These are phyloP conservation scores for Prochilodus magdalenae DNA, from an alignment of 2,113 vertebrate species.

Conservation along the genomic window DNA sequence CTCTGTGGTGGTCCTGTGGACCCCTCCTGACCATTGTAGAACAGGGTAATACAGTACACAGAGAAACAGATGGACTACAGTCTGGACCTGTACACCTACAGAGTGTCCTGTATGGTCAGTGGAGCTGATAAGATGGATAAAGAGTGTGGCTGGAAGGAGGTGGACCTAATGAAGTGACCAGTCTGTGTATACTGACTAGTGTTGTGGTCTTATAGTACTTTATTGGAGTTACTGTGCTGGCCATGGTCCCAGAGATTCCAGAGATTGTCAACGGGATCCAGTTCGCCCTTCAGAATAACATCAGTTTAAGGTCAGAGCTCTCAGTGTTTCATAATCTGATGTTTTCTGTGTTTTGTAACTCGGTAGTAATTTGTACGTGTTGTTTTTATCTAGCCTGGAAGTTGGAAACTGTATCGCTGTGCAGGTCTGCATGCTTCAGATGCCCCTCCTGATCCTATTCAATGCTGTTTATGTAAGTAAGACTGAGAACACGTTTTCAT, in stretches of 20 bases:
- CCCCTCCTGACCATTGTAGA: no score
- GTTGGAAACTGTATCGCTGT: constrained; percentile 89
- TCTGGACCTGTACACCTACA: no score
- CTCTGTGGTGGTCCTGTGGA: no score
- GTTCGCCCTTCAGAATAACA: constrained; percentile 90
- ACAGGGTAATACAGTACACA: no score
- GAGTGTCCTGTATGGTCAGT: no score
- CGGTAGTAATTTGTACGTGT: neutral
- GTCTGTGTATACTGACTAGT: neutral
- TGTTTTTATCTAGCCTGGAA: constrained; percentile 79
- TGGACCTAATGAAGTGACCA: no score
- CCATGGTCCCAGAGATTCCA: constrained; percentile 88
- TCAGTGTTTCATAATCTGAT: neutral
- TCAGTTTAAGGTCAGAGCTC: constrained; percentile 83
- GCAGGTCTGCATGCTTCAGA: constrained; percentile 93
- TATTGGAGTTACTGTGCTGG: constrained; percentile 85
- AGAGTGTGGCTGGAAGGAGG: no score
- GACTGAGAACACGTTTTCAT: no score
- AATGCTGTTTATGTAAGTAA: constrained; percentile 88
- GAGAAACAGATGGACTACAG: no score
- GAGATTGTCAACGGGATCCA: constrained; percentile 91
- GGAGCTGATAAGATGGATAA: no score
- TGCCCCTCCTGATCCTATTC: constrained; percentile 88
- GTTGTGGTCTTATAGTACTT: constrained; percentile 80
- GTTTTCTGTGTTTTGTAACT: neutral